Evolutionary conservation across 2,113 vertebrate species (phyloP), one percentile per base, ranked within the genome.

Genomic region (Promerops cafer): DNA sequence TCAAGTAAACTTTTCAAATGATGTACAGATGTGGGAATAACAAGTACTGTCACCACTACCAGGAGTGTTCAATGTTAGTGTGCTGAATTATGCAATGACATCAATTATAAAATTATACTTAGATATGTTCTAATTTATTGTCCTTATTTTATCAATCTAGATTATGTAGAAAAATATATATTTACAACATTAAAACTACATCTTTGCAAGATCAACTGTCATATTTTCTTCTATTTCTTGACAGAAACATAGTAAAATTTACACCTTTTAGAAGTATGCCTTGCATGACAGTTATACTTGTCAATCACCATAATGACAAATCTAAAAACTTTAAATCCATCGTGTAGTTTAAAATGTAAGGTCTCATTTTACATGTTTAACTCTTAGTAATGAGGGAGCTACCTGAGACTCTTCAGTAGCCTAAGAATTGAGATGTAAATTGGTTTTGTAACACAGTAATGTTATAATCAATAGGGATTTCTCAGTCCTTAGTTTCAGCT

Each of bases 381-480:
- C 31, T 71, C 31, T 68, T 20, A 21, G 40, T 76, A 87, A 69
- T 27, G 16, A 91, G 30, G 12, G 20, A 84, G 35, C 14, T 94
- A 82, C 45, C 44, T 81, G 54, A 92, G 39, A 47, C 11, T 60
- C 45, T 70, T 85, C 44, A 31, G 42, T 76, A 49, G 35, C 61
- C 24, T 39, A 61, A 53, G 52, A 94, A 60, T 63, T 83, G 27
- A 89, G 63, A 69, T 24, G 40, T 50, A 93, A 84, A 87, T 94
- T 69, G 69, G 17, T 47, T 96, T 90, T 95, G 59, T 85, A 88
- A 74, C 5, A 26, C 18, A 57, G 63, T 44, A 74, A 93, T 91
- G n/a, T 83, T 85, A 89, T 90, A 96, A 97, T 98, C 95, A 90
- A 87, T 91, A 83, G 18, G 42, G 66, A 93, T 95, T 96, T 97